Evolutionary conservation across 1,140 invertebrate species (phyloP), one percentile per base, ranked within the genome.

Genomic region (Polypedilum pembai): DNA sequence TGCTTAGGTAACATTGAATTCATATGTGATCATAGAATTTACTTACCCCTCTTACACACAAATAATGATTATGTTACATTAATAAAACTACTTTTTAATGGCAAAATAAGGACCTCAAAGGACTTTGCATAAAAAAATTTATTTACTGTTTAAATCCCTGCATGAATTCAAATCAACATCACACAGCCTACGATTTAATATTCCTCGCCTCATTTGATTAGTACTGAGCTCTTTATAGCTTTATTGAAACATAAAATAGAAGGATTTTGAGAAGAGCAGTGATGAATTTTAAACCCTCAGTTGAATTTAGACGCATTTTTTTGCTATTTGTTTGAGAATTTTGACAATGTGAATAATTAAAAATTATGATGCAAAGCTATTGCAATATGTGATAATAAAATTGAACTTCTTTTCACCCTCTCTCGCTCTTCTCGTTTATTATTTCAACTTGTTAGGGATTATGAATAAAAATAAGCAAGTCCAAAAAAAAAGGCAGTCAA

Each of bases 1-100:
- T 33, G 24, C 24, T 33, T 33, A 33, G 24, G 24, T 33, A 33
- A 33, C 24, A 33, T 33, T 33, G 2, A 33, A 33, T 33, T 33
- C 24, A 33, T 33, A 33, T 33, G 24, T 33, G 24, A 33, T 33
- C 24, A 33, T 33, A 33, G 24, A 33, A 33, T 33, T 33, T 5
- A 33, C 24, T 33, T 33, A 33, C 24, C 24, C 24, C 24, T 33
- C 24, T 33, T 33, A 33, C 24, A 56, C 45, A 56, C 45, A 56
- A 12, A 56, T 56, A 56, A 56, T 56, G 12, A 10, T 56, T 12
- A 56, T 15, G 12, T 56, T 56, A 56, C 12, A n/a, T 56, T 56
- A 12, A 56, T 56, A 69, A 69, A 69, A 69, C 17, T 69, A 69
- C 18, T 69, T 69, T 21, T 20, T 69, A 69, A 69, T 69, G 17